These are phyloP conservation scores for Spodoptera litura DNA, from an alignment of 1,140 invertebrate genomes.

Conservation along the genomic window DNA sequence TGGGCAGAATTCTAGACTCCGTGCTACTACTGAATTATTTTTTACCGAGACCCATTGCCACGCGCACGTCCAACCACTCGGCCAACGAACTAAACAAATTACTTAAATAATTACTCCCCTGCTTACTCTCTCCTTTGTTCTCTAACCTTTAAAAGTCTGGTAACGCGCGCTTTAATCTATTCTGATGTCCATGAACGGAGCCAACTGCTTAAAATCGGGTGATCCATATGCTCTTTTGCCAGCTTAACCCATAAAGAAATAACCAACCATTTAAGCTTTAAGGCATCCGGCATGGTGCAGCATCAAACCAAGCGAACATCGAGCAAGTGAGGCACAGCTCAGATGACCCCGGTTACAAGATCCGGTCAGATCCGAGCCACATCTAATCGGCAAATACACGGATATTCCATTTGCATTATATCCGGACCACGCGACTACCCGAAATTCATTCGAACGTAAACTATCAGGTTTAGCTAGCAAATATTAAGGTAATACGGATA, in stretches of 20 bases:
- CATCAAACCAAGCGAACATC: slow-evolving; percentile 41
- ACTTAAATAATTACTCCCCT: too few species aligned
- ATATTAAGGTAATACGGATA: neutral
- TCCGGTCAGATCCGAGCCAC: slow-evolving; percentile 55
- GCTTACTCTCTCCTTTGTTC: too few species aligned
- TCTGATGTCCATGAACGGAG: too few species aligned
- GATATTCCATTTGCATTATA: slow-evolving; percentile 68
- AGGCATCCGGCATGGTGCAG: neutral
- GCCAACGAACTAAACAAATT: too few species aligned
- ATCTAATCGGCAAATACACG: slow-evolving; percentile 67
- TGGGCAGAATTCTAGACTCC: too few species aligned
- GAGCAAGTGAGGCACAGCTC: slow-evolving; percentile 51
- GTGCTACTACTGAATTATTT: too few species aligned
- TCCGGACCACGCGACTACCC: slow-evolving; percentile 52
- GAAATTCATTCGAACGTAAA: slow-evolving; percentile 57
- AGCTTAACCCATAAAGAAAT: neutral
- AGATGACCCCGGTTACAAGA: slow-evolving; percentile 58
- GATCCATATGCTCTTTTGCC: neutral
- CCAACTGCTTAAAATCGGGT: too few species aligned
- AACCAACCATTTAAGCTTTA: neutral
- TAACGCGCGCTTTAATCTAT: too few species aligned
- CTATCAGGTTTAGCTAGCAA: slow-evolving; percentile 19
- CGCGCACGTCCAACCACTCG: too few species aligned
- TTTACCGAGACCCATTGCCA: too few species aligned
- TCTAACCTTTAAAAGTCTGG: too few species aligned